Base-by-base conservation (phyloP, 2,113 vertebrate genomes). In the Halichoerus grypus region DNA sequence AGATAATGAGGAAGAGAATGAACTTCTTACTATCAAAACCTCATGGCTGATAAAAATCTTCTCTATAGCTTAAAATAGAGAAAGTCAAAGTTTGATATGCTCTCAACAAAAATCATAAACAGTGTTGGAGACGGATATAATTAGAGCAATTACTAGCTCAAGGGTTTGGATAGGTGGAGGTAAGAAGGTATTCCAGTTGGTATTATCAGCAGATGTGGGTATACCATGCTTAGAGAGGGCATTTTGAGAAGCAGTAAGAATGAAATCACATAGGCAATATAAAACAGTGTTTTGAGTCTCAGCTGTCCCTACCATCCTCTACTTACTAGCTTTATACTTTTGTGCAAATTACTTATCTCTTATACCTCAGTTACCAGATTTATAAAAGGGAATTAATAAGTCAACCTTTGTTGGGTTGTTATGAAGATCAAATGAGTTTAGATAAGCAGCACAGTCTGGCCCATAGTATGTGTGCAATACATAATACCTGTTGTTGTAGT, bases 141-240 rank as follows among this genome's bases (percentile, higher is more conserved):
- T 91, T 74, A 69, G 53, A 69, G 63, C 24, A 87, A 77, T 87
- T 87, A 69, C n/a, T 79, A 93, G 82, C 65, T 80, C 53, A 91
- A 87, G 39, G 4, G 4, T 86, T 61, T 86, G 57, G 63, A 26
- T 85, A 91, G 24, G 53, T 26, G 36, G 51, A 81, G 36, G 46
- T 28, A 91, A 69, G 39, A 86, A 49, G 19, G 8, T 28, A 67
- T 57, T 85, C 21, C 39, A 88, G 61, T 74, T 95, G 94, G 36
- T 55, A 67, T 21, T 55, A 79, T 72, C 84, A 92, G 10, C 13
- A 49, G 36, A 46, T 49, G 8, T 11, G 28, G 4, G 1, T 63
- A 19, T 92, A 53, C 15, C 16, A 57, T 84, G 46, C 11, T 72
- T 46, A 46, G 10, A 77, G 16, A 84, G 24, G 31, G 33, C 14